These are phyloP conservation scores for Philereme vetulata DNA, from an alignment of 2,888 invertebrate species.

Conservation along the genomic window DNA sequence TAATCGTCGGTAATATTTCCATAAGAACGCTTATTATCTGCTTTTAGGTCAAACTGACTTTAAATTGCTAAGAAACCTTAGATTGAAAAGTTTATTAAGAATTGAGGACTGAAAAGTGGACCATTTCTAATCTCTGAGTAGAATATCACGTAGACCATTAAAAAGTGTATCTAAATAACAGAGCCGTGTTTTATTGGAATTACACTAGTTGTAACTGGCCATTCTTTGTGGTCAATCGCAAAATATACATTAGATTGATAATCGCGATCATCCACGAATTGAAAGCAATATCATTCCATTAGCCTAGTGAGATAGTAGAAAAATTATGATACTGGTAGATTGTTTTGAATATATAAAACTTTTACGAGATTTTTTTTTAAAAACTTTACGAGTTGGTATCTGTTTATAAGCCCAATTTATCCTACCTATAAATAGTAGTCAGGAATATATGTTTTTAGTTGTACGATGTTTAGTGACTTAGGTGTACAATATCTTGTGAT, in stretches of 20 bases:
- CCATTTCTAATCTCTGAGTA: slow-evolving; percentile 27
- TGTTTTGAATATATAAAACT: neutral
- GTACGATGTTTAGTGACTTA: slow-evolving; percentile 2
- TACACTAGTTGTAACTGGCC: slow-evolving; percentile 38
- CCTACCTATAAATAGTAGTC: too few relatives aligned
- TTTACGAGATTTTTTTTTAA: too few relatives aligned
- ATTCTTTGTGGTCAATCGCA: slow-evolving; percentile 51
- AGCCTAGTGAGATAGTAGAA: neutral
- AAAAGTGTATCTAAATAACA: slow-evolving; percentile 39
- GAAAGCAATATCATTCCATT: slow-evolving; percentile 5
- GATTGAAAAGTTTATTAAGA: slow-evolving; percentile 5
- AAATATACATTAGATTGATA: slow-evolving; percentile 42
- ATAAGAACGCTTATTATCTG: slow-evolving; percentile 25
- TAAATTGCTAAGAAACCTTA: slow-evolving; percentile 14
- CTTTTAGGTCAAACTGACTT: slow-evolving; percentile 32
- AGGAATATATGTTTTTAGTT: too few relatives aligned
- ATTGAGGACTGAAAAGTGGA: slow-evolving; percentile 14
- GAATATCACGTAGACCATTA: slow-evolving; percentile 50
- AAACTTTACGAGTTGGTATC: too few relatives aligned
- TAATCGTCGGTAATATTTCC: slow-evolving; percentile 37
- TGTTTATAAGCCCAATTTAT: too few relatives aligned
- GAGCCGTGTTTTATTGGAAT: slow-evolving; percentile 37
- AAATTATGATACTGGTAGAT: slow-evolving; percentile 3
- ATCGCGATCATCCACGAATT: slow-evolving; percentile 37
- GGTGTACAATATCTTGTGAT: neutral